A percentile compares a stretch with the other conserved stretches of the same genome.
phyloP scores from a whole-genome alignment of 1,140 invertebrate species.

The Drosophila bocki region DNA sequence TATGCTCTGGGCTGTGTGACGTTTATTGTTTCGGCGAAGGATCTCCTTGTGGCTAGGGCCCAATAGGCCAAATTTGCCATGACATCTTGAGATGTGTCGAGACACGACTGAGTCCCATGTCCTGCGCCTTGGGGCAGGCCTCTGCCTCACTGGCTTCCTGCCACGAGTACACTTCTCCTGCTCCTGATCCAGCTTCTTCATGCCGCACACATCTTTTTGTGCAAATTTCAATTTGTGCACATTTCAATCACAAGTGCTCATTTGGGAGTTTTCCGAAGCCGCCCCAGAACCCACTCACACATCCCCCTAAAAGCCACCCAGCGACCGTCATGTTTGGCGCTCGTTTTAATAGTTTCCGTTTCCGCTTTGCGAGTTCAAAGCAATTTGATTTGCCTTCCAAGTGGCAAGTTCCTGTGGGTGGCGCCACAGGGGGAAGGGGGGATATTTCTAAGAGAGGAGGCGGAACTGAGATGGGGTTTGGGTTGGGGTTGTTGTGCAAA shows the following conservation, averaged over 20 bases:
- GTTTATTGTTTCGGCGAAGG: slow-evolving; percentile 69
- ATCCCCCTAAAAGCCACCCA: slow-evolving; percentile 8
- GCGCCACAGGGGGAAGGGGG: background rate
- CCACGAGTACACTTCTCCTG: slow-evolving; percentile 4
- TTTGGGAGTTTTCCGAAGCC: slow-evolving; percentile 44
- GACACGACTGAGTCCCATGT: slow-evolving; percentile 31
- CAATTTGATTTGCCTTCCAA: slow-evolving; percentile 77
- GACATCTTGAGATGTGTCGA: slow-evolving; percentile 68
- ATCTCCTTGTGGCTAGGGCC: slow-evolving; percentile 49
- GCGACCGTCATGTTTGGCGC: slow-evolving; percentile 62
- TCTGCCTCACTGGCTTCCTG: slow-evolving; percentile 24
- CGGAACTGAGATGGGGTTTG: slow-evolving; percentile 3
- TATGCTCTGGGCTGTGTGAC: slow-evolving; percentile 79
- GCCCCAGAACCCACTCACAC: slow-evolving; percentile 8
- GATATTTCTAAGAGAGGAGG: background rate
- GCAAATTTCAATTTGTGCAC: slow-evolving; percentile 81
- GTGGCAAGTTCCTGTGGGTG: slow-evolving; percentile 70
- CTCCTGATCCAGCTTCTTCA: background rate
- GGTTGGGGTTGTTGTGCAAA: slow-evolving; percentile 4
- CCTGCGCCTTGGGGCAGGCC: slow-evolving; percentile 31
- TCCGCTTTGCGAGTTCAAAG: slow-evolving; percentile 78
- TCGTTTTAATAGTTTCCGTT: slow-evolving; percentile 83
- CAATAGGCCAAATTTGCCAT: slow-evolving; percentile 79
- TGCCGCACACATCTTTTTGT: slow-evolving; percentile 38
- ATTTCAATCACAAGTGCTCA: slow-evolving; percentile 77